Percentiles rank a stretch among this genome's conserved stretches.
phyloP scores from a whole-genome alignment of 2,113 vertebrate genomes.

The Myotis brandtii region DNA sequence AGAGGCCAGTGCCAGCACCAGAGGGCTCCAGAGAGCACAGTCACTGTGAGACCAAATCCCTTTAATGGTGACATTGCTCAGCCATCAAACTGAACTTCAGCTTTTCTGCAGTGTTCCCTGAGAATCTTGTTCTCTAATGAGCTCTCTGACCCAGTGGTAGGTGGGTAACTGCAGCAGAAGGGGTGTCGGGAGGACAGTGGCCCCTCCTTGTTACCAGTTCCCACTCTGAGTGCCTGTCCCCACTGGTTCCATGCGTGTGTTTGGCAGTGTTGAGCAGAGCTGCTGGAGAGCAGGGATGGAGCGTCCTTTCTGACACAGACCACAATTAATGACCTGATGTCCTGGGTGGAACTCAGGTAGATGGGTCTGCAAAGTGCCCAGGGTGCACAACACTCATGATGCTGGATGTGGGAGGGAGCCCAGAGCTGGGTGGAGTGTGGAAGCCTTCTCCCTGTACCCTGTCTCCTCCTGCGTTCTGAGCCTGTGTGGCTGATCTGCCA shows the following conservation, averaged over 20 bases:
- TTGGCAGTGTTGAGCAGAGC: background rate
- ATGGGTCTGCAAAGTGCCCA: background rate
- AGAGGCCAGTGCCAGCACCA: background rate
- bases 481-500: background rate
- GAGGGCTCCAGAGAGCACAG: background rate
- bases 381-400: background rate
- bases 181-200: background rate
- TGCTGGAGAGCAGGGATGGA: no score
- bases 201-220: background rate
- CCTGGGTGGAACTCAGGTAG: accelerated
- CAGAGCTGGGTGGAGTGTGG: background rate
- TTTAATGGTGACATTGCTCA: background rate
- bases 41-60: background rate
- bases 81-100: no score
- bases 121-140: background rate
- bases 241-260: background rate
- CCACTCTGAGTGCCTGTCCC: background rate
- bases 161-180: background rate
- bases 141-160: background rate
- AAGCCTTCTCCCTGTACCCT: background rate
- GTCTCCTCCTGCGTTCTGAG: background rate
- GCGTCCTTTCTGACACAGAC: background rate
- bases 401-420: background rate
- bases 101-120: background rate
- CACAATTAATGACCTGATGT: background rate